Base-by-base conservation (phyloP, 2,888 invertebrate genomes). In the Vandiemenella viatica region DNA sequence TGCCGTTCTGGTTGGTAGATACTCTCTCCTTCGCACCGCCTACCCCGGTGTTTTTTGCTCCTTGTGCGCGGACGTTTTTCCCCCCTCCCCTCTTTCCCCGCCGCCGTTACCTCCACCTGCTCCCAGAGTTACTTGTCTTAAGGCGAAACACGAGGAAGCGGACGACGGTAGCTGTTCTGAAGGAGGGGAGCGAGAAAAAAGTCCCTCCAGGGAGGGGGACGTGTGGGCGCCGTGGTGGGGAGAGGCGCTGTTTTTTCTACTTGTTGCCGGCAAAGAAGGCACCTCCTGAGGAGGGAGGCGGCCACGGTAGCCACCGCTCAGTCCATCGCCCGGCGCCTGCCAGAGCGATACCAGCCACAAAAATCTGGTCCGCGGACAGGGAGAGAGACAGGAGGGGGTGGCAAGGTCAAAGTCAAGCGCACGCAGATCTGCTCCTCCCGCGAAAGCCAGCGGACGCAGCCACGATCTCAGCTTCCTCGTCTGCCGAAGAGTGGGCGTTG, bases 1-100 rank as follows among this genome's bases (percentile, higher is more conserved):
- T 37, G 17, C 37, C 41, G 5, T 18, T 43, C 46, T 49, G 32
- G 46, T 50, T 50, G 50, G 50, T 26, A 37, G 46, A 32, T 19
- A 10, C 22, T 40, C n/a, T 20, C 42, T 42, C 37, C 26, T 37
- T 32, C 15, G 48, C 45, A 37, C 48, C 50, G 50, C 50, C 50
- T 51, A 45, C 44, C 40, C 32, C 23, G 23, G 18, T 37, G n/a
- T 42, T 42, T 42, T 42, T 42, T 42, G n/a, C 42, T n/a, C 19
- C 19, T 19, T n/a, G n/a, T n/a, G n/a, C n/a, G n/a, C n/a, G n/a
- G n/a, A n/a, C n/a, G n/a, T n/a, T n/a, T n/a, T n/a, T n/a, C n/a
- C n/a, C n/a, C n/a, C n/a, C 38, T 8, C 17, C 17, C 38, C 17
- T 38, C 17, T 38, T 38, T 38, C 38, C 8, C 7, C 38, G 38